These are phyloP conservation scores for Copsychus sechellarum DNA, from an alignment of 2,113 vertebrate species.

Conservation along the genomic window DNA sequence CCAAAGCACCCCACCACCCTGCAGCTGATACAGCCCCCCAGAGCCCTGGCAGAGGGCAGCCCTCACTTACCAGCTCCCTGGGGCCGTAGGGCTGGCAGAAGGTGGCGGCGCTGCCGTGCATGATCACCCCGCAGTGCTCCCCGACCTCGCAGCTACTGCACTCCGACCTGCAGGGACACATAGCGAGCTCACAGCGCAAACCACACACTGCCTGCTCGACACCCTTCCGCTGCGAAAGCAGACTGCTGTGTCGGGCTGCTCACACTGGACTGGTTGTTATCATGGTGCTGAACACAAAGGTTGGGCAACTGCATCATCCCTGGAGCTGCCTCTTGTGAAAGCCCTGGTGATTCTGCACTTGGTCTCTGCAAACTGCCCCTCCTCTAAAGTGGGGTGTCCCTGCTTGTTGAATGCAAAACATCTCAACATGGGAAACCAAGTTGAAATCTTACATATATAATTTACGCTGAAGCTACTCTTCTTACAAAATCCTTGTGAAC, in stretches of 20 bases:
- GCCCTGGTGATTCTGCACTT: not conserved
- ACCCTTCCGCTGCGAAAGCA: not conserved
- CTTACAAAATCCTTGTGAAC: not conserved
- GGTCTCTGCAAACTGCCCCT: not conserved
- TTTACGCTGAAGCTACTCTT: not conserved
- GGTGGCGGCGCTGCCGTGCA: constrained; percentile 88
- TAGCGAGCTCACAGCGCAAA: not conserved
- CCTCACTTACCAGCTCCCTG: constrained; percentile 86
- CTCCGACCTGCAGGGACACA: constrained; percentile 81
- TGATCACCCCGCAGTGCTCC: constrained; percentile 89
- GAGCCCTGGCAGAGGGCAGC: not conserved
- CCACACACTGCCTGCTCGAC: fast-evolving
- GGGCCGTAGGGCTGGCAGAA: constrained; percentile 95
- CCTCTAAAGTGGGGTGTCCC: not conserved
- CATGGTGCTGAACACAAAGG: not conserved
- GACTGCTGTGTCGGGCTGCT: not conserved
- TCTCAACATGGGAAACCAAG: not conserved
- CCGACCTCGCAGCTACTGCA: constrained; percentile 90
- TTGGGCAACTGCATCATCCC: not conserved
- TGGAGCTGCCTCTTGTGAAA: not conserved
- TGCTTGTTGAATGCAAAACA: fast-evolving
- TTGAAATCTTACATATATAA: not conserved
- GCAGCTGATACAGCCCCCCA: not conserved
- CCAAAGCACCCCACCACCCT: not conserved
- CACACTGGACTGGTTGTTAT: not conserved